Evolutionary conservation across 2,888 invertebrate genomes (phyloP), one percentile per base, ranked within the genome.

Genomic region (Hypomecis atomaria): DNA sequence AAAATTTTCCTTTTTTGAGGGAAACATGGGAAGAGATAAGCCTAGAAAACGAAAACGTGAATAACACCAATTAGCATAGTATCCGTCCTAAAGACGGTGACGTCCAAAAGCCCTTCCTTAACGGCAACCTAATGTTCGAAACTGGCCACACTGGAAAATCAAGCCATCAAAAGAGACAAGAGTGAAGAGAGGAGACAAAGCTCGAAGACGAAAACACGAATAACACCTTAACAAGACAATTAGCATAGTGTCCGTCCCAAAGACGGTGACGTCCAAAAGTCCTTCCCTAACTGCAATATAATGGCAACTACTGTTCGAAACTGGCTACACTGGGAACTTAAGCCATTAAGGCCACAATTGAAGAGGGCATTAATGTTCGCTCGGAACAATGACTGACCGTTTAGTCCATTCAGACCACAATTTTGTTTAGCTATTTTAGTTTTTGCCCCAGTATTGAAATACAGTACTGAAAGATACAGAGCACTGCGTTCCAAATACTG

Each of bases 271-370:
- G 72, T 56, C 34, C 69, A 62, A 71, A 75, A 69, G 77, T 73
- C 78, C 76, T 79, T 79, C 71, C 71, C 73, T 77, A 83, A 84
- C 78, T 79, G 75, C 76, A 72, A 77, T 81, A 78, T 80, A 82
- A 82, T 78, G 69, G 76, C 72, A 73, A 73, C 68, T 77, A 66
- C 66, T 62, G 70, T 67, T 70, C 64, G 65, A 76, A 77, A 75
- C 59, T 50, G 36, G 59, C 59, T 44, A 33, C 52, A n/a, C 47
- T 57, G 56, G 52, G 47, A 84, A 84, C 79, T 84, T 83, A 66
- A 72, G 67, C 77, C 81, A 83, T 85, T 83, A 83, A 73, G 75
- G 73, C 77, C 69, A 77, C 81, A 77, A 79, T 68, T 66, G 67
- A 69, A 59, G 49, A 56, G 52, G 69, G 61, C 64, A 67, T 72